Base-by-base conservation (phyloP, 1,140 invertebrate genomes). In the Penaeus chinensis region DNA sequence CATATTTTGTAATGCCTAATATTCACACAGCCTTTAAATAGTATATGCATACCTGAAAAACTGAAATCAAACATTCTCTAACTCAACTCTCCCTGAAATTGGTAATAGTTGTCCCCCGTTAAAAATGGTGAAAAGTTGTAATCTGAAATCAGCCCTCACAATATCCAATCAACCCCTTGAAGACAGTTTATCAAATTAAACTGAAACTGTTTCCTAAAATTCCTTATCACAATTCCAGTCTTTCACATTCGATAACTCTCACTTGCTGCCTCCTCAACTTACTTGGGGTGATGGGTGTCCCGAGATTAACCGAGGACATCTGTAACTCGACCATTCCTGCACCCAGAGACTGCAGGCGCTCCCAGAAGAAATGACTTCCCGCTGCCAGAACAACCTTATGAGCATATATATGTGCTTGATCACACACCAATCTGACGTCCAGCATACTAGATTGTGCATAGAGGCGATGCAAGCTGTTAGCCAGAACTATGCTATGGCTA, bases 301-400 rank as follows among this genome's bases (percentile, higher is more conserved):
- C 84, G 7, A 86, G 78, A 27, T 71, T 86, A 10, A 78, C 77
- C 22, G 77, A 80, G 42, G 84, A 86, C 84, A 86, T 80, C 42
- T 86, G 84, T 1, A 86, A 80, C 60, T 84, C 86, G 8, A 78
- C 85, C 84, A 89, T 85, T 11, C 66, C 81, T 20, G 71, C 42
- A 16, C 80, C 78, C 22, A 85, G 54, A 20, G 74, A 78, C 76
- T 85, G 80, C 27, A 89, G 47, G 10, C 85, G 88, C 42, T 85
- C 83, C 66, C 82, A 61, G 27, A 89, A 85, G 62, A 89, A 85
- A 66, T 66, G 84, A 27, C 88, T 89, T 18, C 84, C 88, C n/a
- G 88, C 88, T 32, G 88, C 88, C 66, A 89, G 62, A 74, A 89
- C 84, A 24, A 84, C 78, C 27, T 83, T 85, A 78, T 89, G 88